A percentile compares a stretch with the other conserved stretches of the same genome.
Conservation (phyloP, 2,888 invertebrate genomes). For the Apamea monoglypha region DNA sequence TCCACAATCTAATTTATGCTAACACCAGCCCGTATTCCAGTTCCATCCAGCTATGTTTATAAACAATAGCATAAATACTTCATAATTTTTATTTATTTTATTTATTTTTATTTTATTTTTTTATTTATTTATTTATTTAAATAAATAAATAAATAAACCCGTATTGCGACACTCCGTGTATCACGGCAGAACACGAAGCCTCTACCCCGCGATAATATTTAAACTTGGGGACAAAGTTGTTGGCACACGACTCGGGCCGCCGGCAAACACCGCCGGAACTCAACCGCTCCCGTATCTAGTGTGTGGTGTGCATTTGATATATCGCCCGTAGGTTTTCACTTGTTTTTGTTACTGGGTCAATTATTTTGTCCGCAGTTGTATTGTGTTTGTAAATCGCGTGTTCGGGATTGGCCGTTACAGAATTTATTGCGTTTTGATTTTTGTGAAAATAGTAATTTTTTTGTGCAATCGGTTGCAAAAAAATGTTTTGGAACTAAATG, state of each 20-base stretch:
- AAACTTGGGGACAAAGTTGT: conserved; percentile 69
- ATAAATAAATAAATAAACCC: too few relatives aligned
- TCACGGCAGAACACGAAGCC: conserved; percentile 57
- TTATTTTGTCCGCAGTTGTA: conserved; percentile 68
- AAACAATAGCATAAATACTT: conserved; percentile 60
- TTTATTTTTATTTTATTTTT: too few relatives aligned
- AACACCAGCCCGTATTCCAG: conserved; percentile 52
- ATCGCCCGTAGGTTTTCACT: conserved; percentile 67
- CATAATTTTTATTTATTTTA: too few relatives aligned
- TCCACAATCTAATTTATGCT: conserved; percentile 53
- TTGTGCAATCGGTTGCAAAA: background rate
- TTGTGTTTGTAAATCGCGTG: conserved; percentile 56
- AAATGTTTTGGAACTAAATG: background rate
- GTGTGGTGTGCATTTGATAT: conserved; percentile 70
- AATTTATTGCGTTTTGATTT: conserved; percentile 55
- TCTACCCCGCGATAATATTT: conserved; percentile 67
- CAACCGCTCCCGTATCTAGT: conserved; percentile 64
- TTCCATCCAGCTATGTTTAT: conserved; percentile 52
- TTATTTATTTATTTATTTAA: too few relatives aligned
- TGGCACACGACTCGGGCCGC: conserved; percentile 65
- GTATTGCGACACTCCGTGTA: conserved; percentile 66
- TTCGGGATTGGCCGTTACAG: conserved; percentile 45
- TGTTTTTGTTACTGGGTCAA: conserved; percentile 69
- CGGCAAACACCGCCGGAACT: conserved; percentile 68
- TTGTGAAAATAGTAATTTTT: conserved; percentile 14